Evolutionary conservation across 2,888 invertebrate genomes (phyloP), one percentile per base, ranked within the genome.

Genomic region (Amaurobius ferox): DNA sequence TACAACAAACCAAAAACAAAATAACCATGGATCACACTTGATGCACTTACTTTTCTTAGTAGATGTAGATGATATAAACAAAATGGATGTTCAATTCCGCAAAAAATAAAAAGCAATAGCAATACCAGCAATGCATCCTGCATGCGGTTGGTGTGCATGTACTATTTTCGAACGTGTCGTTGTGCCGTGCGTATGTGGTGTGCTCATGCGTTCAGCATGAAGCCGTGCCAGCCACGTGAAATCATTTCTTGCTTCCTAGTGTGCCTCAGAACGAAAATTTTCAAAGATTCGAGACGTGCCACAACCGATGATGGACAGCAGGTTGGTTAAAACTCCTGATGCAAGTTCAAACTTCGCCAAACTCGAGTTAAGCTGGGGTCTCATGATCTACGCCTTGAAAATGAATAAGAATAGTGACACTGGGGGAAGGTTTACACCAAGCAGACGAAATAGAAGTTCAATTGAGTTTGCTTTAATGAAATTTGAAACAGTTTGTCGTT

Each of bases 191-290:
- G 55, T 23, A 16, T 73, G 79, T 48, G 29, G 40, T 35, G 79
- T 48, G 70, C 30, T 39, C 48, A 67, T 79, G 30, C 79, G 44
- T n/a, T 64, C 67, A 64, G 66, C 55, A 55, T 35, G 78, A 40
- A 40, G 40, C 19, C 35, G 78, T 78, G 30, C 79, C 32, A 48
- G 48, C 67, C 35, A 62, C 74, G 66, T 70, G 71, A 76, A 55
- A 76, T 76, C 71, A 81, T 76, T 83, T 76, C 76, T 83, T 66
- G 81, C 81, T 83, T 83, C 81, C 81, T 83, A 83, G 81, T 83
- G 81, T 83, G 81, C 81, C 81, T 83, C 81, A 83, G 71, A 83
- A 74, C 32, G 76, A 74, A 64, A 76, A 61, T 83, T 64, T 64
- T 83, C 74, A 29, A 66, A 71, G 64, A 71, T 64, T 70, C 76